Conservation (phyloP, 2,113 vertebrate genomes). For the Hypomesus transpacificus region DNA sequence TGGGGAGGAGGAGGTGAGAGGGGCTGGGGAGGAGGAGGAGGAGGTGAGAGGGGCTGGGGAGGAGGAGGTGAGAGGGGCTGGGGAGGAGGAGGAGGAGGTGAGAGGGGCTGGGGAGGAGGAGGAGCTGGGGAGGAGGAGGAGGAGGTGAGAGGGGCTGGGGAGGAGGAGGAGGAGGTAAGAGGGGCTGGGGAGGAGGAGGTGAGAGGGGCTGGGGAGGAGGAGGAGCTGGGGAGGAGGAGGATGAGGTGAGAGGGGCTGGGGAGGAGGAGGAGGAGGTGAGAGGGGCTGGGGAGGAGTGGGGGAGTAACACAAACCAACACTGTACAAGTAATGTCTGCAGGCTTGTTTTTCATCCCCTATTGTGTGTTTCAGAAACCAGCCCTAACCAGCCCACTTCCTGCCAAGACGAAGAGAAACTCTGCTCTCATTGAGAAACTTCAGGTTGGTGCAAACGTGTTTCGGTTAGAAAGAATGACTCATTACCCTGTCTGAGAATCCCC, state of each 20-base stretch:
- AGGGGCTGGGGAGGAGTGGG: not conserved
- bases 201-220: not conserved
- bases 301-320: no score
- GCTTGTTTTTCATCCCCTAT: not conserved
- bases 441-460: not conserved
- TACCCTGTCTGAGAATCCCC: no score
- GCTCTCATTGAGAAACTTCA: slow-evolving; percentile 5
- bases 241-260: not conserved
- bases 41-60: not conserved
- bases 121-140: slow-evolving; percentile 2
- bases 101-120: not conserved
- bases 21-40: not conserved
- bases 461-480: no score
- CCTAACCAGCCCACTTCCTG: not conserved
- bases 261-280: slow-evolving; percentile 5
- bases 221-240: not conserved
- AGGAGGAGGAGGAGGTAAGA: no score
- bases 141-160: not conserved
- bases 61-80: no score
- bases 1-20: slow-evolving; percentile 3
- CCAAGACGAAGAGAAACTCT: slow-evolving; percentile 3
- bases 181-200: slow-evolving; percentile 8
- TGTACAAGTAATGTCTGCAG: not conserved
- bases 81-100: slow-evolving; percentile 5
- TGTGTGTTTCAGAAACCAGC: not conserved